phyloP scores from a whole-genome alignment of 1,140 invertebrate species.

The Neodiprion pinetum region DNA sequence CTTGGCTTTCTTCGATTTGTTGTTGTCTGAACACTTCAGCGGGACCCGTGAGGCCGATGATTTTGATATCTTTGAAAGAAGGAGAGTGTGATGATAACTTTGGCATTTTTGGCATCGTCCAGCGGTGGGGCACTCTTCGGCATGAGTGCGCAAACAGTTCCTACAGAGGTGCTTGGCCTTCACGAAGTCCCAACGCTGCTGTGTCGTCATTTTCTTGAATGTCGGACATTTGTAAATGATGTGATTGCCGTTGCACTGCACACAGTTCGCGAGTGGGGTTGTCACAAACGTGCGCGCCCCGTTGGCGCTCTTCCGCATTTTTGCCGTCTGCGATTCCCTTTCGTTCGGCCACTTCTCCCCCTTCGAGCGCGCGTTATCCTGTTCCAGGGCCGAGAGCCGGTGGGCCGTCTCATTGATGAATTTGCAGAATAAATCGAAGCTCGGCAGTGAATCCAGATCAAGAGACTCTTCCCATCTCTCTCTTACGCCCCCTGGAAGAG shows the following conservation, averaged over 20 bases:
- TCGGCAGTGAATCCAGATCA: constrained; percentile 17
- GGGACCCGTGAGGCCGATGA: too few relatives aligned
- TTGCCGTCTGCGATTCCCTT: not conserved
- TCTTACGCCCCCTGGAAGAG: constrained; percentile 10
- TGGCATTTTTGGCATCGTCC: constrained; percentile 9
- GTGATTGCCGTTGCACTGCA: constrained; percentile 18
- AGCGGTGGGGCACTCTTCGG: constrained; percentile 1
- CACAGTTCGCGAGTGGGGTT: not conserved
- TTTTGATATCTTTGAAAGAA: not conserved
- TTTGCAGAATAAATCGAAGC: constrained; percentile 15
- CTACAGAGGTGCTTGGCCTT: constrained; percentile 10
- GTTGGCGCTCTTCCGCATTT: constrained; percentile 3
- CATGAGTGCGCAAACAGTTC: constrained; percentile 11
- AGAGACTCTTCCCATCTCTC: constrained; percentile 21
- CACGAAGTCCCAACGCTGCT: constrained; percentile 18
- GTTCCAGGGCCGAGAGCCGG: constrained; percentile 14
- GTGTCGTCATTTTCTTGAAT: constrained; percentile 16
- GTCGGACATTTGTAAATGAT: constrained; percentile 11
- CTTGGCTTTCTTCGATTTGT: too few relatives aligned
- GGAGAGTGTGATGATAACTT: not conserved
- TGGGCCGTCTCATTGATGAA: constrained; percentile 16
- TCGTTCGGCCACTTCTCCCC: constrained; percentile 14
- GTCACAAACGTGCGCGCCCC: constrained; percentile 21
- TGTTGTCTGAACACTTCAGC: too few relatives aligned
- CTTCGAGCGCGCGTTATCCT: not conserved